Conservation (phyloP, 2,888 invertebrate species). For the Orthonevra nobilis region DNA sequence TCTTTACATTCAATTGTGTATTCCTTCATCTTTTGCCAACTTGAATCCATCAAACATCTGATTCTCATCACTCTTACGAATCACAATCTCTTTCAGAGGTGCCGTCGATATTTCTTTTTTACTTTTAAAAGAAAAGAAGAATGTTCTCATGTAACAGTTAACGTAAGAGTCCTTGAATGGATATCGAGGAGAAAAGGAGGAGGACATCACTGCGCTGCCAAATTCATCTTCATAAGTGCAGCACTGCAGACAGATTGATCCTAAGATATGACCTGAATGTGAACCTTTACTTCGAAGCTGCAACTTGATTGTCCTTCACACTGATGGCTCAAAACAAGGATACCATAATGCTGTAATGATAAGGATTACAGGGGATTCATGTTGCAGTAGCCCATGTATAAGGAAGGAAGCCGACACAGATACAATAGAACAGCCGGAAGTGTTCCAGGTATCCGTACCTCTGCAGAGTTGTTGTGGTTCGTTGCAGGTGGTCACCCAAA, state of each 20-base stretch:
- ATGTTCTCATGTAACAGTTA: slow-evolving; percentile 33
- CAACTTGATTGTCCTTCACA: slow-evolving; percentile 44
- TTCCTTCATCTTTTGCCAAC: slow-evolving; percentile 24
- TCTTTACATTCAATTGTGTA: slow-evolving; percentile 53
- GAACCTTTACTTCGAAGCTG: slow-evolving; percentile 21
- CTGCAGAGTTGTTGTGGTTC: slow-evolving; percentile 15
- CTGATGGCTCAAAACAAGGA: slow-evolving; percentile 18
- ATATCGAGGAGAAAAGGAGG: not conserved
- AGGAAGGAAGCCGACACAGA: slow-evolving; percentile 42
- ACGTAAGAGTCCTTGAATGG: slow-evolving; percentile 56
- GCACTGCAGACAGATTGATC: slow-evolving; percentile 59
- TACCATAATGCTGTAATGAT: slow-evolving; percentile 44
- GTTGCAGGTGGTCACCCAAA: slow-evolving; percentile 31
- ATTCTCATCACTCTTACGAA: slow-evolving; percentile 30
- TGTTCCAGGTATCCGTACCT: slow-evolving; percentile 8
- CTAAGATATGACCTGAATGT: slow-evolving; percentile 51
- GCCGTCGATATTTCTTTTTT: slow-evolving; percentile 24
- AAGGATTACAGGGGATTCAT: slow-evolving; percentile 51
- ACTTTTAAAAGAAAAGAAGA: not conserved
- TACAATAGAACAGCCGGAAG: slow-evolving; percentile 39
- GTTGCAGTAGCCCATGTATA: slow-evolving; percentile 13
- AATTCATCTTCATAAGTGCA: slow-evolving; percentile 53
- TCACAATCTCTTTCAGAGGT: slow-evolving; percentile 59
- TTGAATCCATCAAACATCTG: slow-evolving; percentile 63
- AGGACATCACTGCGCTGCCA: slow-evolving; percentile 28